Percentiles rank a stretch among this genome's conserved stretches.
These are phyloP conservation scores for Uria aalge DNA, from an alignment of 2,113 vertebrate species.

Conservation along the genomic window DNA sequence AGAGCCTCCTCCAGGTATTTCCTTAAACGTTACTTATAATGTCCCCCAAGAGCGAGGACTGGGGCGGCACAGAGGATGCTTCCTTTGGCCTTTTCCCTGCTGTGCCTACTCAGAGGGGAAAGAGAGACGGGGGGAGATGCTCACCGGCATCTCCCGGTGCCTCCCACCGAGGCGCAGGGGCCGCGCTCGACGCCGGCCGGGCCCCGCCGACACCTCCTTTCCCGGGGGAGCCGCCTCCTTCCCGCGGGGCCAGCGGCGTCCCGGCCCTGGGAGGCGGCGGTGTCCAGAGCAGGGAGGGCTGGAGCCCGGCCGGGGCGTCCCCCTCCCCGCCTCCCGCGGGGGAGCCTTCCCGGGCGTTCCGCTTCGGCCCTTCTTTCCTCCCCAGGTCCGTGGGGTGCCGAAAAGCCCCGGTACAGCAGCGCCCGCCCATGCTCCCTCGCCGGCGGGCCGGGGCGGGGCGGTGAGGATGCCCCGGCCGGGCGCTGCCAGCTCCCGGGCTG, in stretches of 20 bases:
- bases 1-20: neutral
- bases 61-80: neutral
- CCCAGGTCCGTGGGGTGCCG: too few species aligned
- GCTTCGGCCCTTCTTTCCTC: neutral
- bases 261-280: neutral
- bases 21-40: rapidly evolving
- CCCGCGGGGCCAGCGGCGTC: neutral
- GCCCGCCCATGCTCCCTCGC: neutral
- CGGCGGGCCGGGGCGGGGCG: neutral
- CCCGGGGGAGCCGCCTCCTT: neutral
- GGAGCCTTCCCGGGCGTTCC: too few species aligned
- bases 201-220: neutral
- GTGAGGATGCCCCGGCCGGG: neutral
- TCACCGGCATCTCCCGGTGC: too few species aligned
- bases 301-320: too few species aligned
- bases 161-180: neutral
- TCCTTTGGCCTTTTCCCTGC: neutral
- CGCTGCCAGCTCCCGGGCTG: neutral
- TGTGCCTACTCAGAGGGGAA: rapidly evolving
- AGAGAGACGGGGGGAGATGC: too few species aligned
- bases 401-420: neutral
- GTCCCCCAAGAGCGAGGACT: rapidly evolving
- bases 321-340: neutral
- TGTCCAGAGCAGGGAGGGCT: neutral
- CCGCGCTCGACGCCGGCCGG: neutral